Evolutionary conservation across 2,888 invertebrate species (phyloP), one percentile per base, ranked within the genome.

Genomic region (Mycalesis mineus): DNA sequence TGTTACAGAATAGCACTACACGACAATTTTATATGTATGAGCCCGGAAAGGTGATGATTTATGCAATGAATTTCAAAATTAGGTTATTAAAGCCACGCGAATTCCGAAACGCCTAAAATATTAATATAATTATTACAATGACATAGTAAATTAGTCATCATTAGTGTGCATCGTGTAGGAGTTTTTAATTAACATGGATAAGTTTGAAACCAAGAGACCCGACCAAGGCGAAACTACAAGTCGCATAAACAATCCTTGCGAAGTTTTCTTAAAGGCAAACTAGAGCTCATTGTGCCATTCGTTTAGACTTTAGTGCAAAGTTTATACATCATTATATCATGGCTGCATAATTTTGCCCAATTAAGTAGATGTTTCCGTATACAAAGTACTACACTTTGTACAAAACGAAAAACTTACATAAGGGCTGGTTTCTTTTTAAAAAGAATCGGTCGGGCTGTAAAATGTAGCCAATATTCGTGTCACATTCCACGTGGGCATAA

Each of bases 221-320:
- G 56, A 48, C 54, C 22, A 31, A 57, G 37, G 42, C 44, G 54
- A 55, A 62, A 60, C 57, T 62, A 55, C 51, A 60, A 62, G 60
- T 62, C 62, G 54, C 60, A 60, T 62, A 60, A 60, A 60, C 62
- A 62, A 62, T 60, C 54, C 62, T 49, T 28, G 47, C 57, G 29
- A 62, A 62, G 55, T 62, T 62, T 62, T 62, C 60, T 49, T 62
- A 52, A 60, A 57, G 57, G 57, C 57, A 45, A 62, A 62, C 60
- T 62, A 57, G 54, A 59, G 54, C 59, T 54, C 57, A 55, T 55
- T 57, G 60, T 52, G 44, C 60, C 29, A 62, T 62, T 62, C 57
- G 57, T 62, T 60, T 57, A 62, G 54, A 57, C n/a, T n/a, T n/a
- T n/a, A n/a, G n/a, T 59, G 47, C 15, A 39, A 51, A 55, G 40